Evolutionary conservation across 2,888 invertebrate genomes (phyloP).

Genomic region (Prenolepis imparis): DNA sequence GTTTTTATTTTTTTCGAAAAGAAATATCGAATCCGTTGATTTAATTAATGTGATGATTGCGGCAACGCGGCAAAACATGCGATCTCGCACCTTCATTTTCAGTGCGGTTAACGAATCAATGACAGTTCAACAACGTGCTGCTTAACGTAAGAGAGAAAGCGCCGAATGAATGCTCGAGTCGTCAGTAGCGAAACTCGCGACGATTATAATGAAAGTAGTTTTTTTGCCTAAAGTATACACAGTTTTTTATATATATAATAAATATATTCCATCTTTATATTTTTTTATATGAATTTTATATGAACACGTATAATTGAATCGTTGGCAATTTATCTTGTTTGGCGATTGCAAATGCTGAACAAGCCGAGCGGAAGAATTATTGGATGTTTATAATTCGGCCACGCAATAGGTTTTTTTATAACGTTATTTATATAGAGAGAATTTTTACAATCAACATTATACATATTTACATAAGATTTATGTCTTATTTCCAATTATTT

Average conservation of each 20-base stretch:
- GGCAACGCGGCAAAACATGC: background rate
- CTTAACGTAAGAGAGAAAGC: slow-evolving; percentile 53
- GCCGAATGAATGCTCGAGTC: background rate
- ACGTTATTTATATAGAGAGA: background rate
- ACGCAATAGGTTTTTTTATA: background rate
- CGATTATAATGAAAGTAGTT: slow-evolving; percentile 47
- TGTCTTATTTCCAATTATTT: too few species aligned
- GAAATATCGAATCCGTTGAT: background rate
- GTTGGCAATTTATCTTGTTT: background rate
- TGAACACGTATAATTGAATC: slow-evolving; percentile 21
- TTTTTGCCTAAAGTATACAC: slow-evolving; percentile 24
- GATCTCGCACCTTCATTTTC: background rate
- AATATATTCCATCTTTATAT: background rate
- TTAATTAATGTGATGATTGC: slow-evolving; percentile 18
- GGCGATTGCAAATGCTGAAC: background rate
- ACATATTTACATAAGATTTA: too few species aligned
- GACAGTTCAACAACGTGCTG: background rate
- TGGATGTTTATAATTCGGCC: background rate
- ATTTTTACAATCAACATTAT: too few species aligned
- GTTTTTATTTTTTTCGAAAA: background rate
- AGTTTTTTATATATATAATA: too few species aligned
- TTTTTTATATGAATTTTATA: too few species aligned
- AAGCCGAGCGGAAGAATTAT: background rate
- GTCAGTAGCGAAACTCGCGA: slow-evolving; percentile 7
- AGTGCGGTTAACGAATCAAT: slow-evolving; percentile 7